Evolutionary conservation across 2,113 vertebrate genomes (phyloP).

Genomic region (Zosterops hypoxanthus): DNA sequence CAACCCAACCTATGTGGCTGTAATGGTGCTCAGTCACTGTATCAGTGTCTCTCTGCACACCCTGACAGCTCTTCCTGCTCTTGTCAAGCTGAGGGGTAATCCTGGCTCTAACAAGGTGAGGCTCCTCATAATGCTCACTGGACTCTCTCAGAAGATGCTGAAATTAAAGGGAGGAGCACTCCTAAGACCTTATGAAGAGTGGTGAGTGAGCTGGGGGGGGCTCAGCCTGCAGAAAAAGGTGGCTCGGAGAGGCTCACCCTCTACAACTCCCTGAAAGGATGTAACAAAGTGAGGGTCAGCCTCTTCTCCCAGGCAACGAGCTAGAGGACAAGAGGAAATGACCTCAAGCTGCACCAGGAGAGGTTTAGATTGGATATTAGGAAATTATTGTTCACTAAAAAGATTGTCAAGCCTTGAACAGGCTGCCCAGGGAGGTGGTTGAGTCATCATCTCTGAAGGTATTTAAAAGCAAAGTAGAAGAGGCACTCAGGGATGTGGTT

Average conservation of each 20-base stretch:
- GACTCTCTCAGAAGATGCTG: neutral
- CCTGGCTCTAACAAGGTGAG: neutral
- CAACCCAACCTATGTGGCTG: rapidly evolving
- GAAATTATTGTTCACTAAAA: neutral
- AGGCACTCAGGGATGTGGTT: neutral
- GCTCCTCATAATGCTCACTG: neutral
- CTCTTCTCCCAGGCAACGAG: neutral
- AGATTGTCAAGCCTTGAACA: neutral
- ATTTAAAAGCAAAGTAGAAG: neutral
- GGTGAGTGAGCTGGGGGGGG: rapidly evolving
- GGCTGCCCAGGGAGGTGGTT: neutral
- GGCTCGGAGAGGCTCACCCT: neutral
- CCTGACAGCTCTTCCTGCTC: neutral
- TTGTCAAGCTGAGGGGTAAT: neutral
- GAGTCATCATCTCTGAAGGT: neutral
- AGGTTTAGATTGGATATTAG: neutral
- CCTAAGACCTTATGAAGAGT: neutral
- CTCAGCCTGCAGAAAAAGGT: neutral
- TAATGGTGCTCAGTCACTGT: rapidly evolving
- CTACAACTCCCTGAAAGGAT: neutral
- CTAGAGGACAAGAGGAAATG: neutral
- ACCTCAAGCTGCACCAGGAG: neutral
- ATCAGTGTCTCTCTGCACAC: neutral
- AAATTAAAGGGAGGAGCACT: too few relatives aligned
- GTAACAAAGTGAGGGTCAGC: neutral